Evolutionary conservation across 1,140 invertebrate species (phyloP).

Genomic region (Bicyclus anynana): DNA sequence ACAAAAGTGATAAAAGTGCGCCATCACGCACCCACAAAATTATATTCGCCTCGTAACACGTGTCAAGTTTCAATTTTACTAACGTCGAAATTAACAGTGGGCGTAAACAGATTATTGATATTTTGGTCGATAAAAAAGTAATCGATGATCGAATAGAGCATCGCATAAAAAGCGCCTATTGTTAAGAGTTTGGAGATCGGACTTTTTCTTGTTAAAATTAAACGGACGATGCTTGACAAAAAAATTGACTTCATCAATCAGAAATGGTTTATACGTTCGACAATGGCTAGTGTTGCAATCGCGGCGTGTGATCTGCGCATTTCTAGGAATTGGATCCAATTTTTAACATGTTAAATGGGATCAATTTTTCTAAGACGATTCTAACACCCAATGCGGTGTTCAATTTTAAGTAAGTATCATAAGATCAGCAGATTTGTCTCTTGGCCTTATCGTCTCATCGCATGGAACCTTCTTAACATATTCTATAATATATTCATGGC

Average conservation of each 20-base stretch:
- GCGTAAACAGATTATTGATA: slow-evolving; percentile 75
- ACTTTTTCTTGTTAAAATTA: slow-evolving; percentile 54
- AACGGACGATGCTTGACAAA: slow-evolving; percentile 45
- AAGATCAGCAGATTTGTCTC: not conserved
- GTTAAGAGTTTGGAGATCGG: slow-evolving; percentile 49
- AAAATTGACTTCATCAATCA: slow-evolving; percentile 72
- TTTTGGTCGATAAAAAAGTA: slow-evolving; percentile 72
- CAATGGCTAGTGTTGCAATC: slow-evolving; percentile 53
- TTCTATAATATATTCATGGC: no score
- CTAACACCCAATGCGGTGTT: not conserved
- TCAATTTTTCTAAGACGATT: slow-evolving; percentile 30
- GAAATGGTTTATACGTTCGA: slow-evolving; percentile 62
- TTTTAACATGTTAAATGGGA: slow-evolving; percentile 54
- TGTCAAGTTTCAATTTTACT: slow-evolving; percentile 73
- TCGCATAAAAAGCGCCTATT: slow-evolving; percentile 54
- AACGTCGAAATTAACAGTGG: slow-evolving; percentile 73
- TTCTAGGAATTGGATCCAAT: slow-evolving; percentile 55
- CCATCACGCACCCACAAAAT: slow-evolving; percentile 68
- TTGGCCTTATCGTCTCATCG: not conserved
- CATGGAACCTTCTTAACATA: not conserved
- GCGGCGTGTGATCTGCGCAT: slow-evolving; percentile 41
- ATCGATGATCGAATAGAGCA: slow-evolving; percentile 69
- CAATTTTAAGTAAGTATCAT: not conserved
- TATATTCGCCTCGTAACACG: slow-evolving; percentile 71
- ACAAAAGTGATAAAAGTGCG: slow-evolving; percentile 67